A percentile compares a stretch with the other conserved stretches of the same genome.
These are phyloP conservation scores for Pachypanchax playfairii DNA, from an alignment of 2,113 vertebrate species.

Conservation along the genomic window DNA sequence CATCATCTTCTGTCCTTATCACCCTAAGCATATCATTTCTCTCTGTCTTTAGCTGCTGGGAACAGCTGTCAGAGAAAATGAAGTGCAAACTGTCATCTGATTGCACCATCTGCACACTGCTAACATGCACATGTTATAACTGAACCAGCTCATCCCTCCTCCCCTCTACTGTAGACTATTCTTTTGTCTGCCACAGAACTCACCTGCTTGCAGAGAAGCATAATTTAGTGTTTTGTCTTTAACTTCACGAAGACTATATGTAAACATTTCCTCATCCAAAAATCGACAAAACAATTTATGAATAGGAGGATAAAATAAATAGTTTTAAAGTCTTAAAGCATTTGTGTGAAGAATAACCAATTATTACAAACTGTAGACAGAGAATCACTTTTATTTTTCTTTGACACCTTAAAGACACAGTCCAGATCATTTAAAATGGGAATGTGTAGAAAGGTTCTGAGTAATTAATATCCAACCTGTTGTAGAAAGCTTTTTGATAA, in stretches of 20 bases:
- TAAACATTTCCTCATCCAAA: not conserved
- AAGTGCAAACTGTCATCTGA: constrained; percentile 48
- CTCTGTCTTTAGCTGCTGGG: constrained; percentile 32
- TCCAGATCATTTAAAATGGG: not conserved
- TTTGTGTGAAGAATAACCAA: too few relatives aligned
- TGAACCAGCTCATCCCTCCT: constrained; percentile 12
- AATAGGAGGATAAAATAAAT: not conserved
- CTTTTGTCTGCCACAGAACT: constrained; percentile 2
- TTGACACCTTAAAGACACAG: too few relatives aligned
- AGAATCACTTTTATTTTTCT: too few relatives aligned
- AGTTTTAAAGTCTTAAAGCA: too few relatives aligned
- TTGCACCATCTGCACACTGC: constrained; percentile 40
- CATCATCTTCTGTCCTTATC: constrained; percentile 8
- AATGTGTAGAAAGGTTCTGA: too few relatives aligned
- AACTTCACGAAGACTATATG: not conserved
- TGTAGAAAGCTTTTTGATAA: too few relatives aligned
- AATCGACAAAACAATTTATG: too few relatives aligned
- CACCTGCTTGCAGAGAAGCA: not conserved
- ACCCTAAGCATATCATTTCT: not conserved
- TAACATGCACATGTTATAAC: constrained; percentile 20
- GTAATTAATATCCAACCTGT: too few relatives aligned
- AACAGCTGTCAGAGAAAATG: constrained; percentile 49
- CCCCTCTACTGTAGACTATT: too few relatives aligned
- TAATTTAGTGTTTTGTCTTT: not conserved
- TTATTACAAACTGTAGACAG: too few relatives aligned